Percentiles rank a stretch among this genome's conserved stretches.
These are phyloP conservation scores for Ciconia boyciana DNA, from an alignment of 2,113 vertebrate species.

Conservation along the genomic window DNA sequence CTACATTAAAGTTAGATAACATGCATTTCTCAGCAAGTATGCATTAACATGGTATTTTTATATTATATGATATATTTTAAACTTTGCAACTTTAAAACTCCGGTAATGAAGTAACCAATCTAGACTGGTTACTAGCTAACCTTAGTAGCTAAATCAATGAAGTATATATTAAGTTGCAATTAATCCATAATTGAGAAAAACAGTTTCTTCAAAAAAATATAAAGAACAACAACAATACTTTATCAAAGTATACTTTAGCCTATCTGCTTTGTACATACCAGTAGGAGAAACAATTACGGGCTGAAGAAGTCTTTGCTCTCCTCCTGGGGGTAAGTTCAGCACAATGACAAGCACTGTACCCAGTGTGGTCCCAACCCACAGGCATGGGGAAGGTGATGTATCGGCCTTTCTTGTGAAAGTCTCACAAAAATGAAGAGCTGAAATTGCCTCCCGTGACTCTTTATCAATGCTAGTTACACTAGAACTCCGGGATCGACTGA, in stretches of 20 bases:
- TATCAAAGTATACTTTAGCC: neutral
- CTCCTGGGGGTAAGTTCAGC: slow-evolving; percentile 89
- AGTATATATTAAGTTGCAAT: neutral
- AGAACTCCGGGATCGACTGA: slow-evolving; percentile 96
- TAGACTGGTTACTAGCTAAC: neutral
- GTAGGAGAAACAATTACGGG: slow-evolving; percentile 94
- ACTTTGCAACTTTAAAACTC: neutral
- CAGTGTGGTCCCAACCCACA: slow-evolving; percentile 93
- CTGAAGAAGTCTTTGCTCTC: slow-evolving; percentile 94
- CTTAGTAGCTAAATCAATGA: neutral
- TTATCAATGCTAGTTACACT: slow-evolving; percentile 99
- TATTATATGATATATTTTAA: neutral
- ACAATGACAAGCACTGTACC: slow-evolving; percentile 89
- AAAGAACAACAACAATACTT: neutral
- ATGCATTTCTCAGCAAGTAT: neutral
- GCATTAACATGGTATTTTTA: neutral
- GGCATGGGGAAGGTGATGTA: slow-evolving; percentile 80
- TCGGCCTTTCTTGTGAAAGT: slow-evolving; percentile 90
- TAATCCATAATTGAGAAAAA: neutral
- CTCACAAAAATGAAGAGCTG: slow-evolving; percentile 92
- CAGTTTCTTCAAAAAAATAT: neutral
- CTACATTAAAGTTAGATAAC: neutral
- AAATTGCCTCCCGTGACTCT: slow-evolving; percentile 91
- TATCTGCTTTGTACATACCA: slow-evolving; percentile 75
- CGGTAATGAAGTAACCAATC: neutral